These are phyloP conservation scores for Aphidius gifuensis DNA, from an alignment of 1,140 invertebrate species.

Conservation along the genomic window DNA sequence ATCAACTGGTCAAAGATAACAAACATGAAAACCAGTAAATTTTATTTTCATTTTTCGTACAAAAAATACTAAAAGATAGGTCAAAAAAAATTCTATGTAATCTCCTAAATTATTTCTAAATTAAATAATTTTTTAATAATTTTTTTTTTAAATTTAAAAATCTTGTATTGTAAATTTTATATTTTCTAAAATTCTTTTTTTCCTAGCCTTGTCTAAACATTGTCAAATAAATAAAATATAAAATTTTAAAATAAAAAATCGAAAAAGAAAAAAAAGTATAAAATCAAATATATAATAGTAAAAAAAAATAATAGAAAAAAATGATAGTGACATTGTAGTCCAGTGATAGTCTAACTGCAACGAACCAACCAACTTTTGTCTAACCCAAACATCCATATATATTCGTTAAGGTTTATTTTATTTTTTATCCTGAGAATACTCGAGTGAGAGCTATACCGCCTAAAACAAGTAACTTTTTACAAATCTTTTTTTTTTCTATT, in stretches of 20 bases:
- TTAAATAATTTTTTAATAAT: no score
- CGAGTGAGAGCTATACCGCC: conserved; percentile 3
- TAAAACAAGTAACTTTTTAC: conserved; percentile 12
- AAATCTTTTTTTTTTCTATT: conserved; percentile 9
- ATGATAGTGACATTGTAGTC: conserved; percentile 26
- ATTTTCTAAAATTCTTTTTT: neutral
- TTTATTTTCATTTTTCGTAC: no score
- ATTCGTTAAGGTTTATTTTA: conserved; percentile 38
- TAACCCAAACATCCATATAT: conserved; percentile 31
- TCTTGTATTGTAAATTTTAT: no score
- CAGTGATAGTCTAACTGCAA: conserved; percentile 15
- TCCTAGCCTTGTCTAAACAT: neutral
- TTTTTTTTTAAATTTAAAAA: no score
- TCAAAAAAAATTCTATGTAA: no score
- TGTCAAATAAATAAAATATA: no score
- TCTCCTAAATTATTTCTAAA: no score
- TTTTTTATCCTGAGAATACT: conserved; percentile 28
- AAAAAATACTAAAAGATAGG: no score
- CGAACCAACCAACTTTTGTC: conserved; percentile 34
- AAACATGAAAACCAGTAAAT: no score
- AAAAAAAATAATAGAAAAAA: conserved; percentile 8
- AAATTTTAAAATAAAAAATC: no score
- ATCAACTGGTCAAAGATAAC: no score
- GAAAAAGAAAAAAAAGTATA: no score
- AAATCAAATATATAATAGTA: neutral